Base-by-base conservation (phyloP, 2,888 invertebrate genomes). In the Pollenia griseotomentosa region DNA sequence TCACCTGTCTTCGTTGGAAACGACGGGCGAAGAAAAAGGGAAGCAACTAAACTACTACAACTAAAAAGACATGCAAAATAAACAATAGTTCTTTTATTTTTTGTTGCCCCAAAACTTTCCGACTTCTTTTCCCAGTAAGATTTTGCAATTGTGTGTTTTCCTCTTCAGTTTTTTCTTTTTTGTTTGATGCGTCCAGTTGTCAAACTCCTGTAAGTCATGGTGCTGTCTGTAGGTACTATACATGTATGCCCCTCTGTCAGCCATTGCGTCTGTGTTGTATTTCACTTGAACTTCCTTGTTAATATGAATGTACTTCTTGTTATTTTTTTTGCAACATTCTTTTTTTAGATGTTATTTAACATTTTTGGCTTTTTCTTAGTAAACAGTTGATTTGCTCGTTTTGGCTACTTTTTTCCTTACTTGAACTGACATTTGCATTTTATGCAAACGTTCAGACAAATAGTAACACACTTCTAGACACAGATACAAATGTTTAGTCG, bases 1-100 rank as follows among this genome's bases (percentile, higher is more conserved):
- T 89, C 88, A 89, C 86, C 88, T 89, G 88, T 86, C 88, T 48
- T 85, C 42, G 68, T 71, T 11, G 46, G 16, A 79, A 66, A 66
- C 59, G 23, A 61, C 12, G 23, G 53, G 6, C 23, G 23, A 8
- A 57, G 46, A 23, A 16, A 46, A 71, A 46, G 40, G 44, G n/a
- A 55, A 65, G 23, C 57, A 63, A 68, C 48, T 16, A 68, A 80
- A 57, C 19, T 46, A 59, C 23, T 77, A 8, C 42, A 77, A 81
- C 53, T 14, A 48, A 81, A 74, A 81, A 48, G 65, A 75, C 78
- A 59, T 61, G 70, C 73, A 68, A 79, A 88, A 70, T 63, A 81
- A 81, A 85, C 75, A 80, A 66, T 40, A 66, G 68, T 68, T 42
- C 63, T 73, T 19, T 23, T 23, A 3, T 61, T 42, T 74, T 70